These are phyloP conservation scores for Amphiduros pacificus DNA, from an alignment of 2,888 invertebrate species.

Conservation along the genomic window DNA sequence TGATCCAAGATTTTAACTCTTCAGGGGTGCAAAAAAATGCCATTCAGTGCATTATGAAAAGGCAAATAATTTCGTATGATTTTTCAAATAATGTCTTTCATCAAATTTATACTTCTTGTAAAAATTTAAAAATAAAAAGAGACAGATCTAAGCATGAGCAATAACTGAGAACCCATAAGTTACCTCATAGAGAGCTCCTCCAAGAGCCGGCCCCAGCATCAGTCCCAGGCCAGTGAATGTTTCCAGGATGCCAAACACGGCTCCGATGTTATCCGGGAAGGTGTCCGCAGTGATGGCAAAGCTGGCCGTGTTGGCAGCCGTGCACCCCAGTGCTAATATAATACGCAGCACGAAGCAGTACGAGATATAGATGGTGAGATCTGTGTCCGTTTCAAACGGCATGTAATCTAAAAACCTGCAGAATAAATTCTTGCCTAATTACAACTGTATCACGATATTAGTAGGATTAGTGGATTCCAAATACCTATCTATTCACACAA, in stretches of 20 bases:
- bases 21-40: background rate
- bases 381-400: constrained; percentile 59
- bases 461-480: no score
- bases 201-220: constrained; percentile 88
- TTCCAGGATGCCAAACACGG: constrained; percentile 69
- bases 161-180: no score
- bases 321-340: constrained; percentile 82
- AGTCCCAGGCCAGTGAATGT: constrained; percentile 84
- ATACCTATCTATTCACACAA: no score
- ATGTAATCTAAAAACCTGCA: constrained; percentile 21
- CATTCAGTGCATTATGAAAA: background rate
- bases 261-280: constrained; percentile 82
- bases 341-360: constrained; percentile 79
- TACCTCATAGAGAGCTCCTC: constrained; percentile 74
- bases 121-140: no score
- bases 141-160: no score
- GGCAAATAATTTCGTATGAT: background rate
- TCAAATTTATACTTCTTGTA: no score
- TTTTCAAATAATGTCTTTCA: background rate
- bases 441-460: background rate
- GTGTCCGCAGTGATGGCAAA: constrained; percentile 86
- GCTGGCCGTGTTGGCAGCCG: constrained; percentile 72
- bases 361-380: constrained; percentile 72
- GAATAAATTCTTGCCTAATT: background rate
- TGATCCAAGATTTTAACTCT: background rate